A percentile compares a stretch with the other conserved stretches of the same genome.
These are phyloP conservation scores for Caloenas nicobarica DNA, from an alignment of 2,113 vertebrate species.

Conservation along the genomic window DNA sequence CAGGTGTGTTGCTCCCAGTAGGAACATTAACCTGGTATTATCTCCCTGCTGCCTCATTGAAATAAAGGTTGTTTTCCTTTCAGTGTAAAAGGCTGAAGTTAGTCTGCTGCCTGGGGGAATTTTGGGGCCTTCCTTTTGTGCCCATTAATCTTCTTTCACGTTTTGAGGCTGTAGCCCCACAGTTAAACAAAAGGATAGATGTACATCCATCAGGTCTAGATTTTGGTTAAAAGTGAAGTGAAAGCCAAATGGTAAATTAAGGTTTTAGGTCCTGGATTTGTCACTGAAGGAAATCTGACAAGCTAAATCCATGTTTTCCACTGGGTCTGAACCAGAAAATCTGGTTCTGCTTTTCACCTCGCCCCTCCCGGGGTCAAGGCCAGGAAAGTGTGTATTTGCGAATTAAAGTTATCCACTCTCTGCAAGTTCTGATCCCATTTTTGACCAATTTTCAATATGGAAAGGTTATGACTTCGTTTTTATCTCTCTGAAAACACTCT, in stretches of 20 bases:
- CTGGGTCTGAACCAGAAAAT: not conserved
- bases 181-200: not conserved
- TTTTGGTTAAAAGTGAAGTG: not conserved
- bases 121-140: not conserved
- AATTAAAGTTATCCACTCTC: not conserved
- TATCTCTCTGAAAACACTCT: not conserved
- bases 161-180: not conserved
- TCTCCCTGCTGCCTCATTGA: not conserved
- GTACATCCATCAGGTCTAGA: not conserved
- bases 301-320: accelerated
- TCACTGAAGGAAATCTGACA: not conserved
- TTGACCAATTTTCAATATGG: not conserved
- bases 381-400: not conserved
- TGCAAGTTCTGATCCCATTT: not conserved
- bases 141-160: not conserved
- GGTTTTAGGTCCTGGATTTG: not conserved
- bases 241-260: not conserved
- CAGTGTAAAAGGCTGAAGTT: not conserved
- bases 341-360: not conserved
- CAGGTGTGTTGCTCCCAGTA: not conserved
- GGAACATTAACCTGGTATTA: not conserved
- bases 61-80: not conserved
- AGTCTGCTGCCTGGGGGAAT: not conserved
- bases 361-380: not conserved
- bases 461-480: not conserved